A percentile compares a stretch with the other conserved stretches of the same genome.
Evolutionary conservation across 2,113 vertebrate species (phyloP).

Genomic region (Podarcis cretensis): DNA sequence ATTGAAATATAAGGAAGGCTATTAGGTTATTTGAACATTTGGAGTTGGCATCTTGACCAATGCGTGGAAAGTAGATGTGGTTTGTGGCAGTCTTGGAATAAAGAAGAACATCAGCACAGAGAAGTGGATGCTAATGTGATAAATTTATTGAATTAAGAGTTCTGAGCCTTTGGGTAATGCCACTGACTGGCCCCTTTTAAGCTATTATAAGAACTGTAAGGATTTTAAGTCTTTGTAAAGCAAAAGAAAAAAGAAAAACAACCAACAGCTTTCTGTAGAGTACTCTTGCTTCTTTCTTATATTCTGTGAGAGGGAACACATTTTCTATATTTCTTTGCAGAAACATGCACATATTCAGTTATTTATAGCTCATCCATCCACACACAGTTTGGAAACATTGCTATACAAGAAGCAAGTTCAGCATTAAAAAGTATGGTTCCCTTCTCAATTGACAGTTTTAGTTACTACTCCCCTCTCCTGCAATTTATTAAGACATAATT

Average conservation of each 20-base stretch:
- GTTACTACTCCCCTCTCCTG: slow-evolving; percentile 2
- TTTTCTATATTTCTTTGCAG: slow-evolving; percentile 49
- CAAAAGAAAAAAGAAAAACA: slow-evolving; percentile 20
- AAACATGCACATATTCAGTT: slow-evolving; percentile 56
- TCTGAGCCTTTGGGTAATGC: background rate
- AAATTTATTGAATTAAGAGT: slow-evolving; percentile 5
- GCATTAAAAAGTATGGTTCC: background rate
- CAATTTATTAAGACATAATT: slow-evolving; percentile 49
- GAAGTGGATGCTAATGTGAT: background rate
- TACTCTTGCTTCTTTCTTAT: slow-evolving; percentile 7
- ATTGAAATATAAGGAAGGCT: background rate
- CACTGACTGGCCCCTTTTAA: slow-evolving; percentile 19
- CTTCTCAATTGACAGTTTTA: background rate
- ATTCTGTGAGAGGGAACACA: slow-evolving; percentile 41
- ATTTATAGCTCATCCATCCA: slow-evolving; percentile 66
- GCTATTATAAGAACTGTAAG: slow-evolving; percentile 22
- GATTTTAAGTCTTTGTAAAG: background rate
- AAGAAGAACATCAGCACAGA: background rate
- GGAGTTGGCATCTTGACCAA: slow-evolving; percentile 15
- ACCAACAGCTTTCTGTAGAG: slow-evolving; percentile 2
- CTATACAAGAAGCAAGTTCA: slow-evolving; percentile 39
- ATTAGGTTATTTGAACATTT: slow-evolving; percentile 15
- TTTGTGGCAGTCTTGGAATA: background rate
- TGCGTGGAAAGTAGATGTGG: background rate
- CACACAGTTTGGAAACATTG: slow-evolving; percentile 46